Evolutionary conservation across 1,140 invertebrate species (phyloP), one percentile per base, ranked within the genome.

Genomic region (Tenebrio molitor): DNA sequence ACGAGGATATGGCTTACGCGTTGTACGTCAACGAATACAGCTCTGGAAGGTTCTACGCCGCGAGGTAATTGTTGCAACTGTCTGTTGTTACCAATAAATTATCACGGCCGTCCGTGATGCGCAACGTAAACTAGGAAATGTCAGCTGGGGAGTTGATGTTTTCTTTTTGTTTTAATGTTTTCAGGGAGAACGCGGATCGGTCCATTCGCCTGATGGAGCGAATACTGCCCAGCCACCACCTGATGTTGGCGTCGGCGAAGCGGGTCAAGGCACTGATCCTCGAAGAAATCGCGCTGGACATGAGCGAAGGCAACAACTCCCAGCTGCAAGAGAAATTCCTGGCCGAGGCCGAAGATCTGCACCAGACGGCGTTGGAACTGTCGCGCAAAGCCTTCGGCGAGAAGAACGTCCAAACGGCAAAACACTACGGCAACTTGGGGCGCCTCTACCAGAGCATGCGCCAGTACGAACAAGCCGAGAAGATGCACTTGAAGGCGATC

Each of bases 381-480:
- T 90, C 93, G 0, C 88, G 89, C 81, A 87, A 90, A 78, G 90
- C 91, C 0, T 96, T 97, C 82, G 96, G 95, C 2, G 94, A 97
- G 84, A 90, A 91, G 81, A 97, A 97, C 84, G 93, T 97, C 6
- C 95, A 97, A 85, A 97, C 95, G 2, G 95, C 95, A 1, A 97
- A 97, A 81, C 95, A 97, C 83, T 97, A 97, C 84, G 95, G 95
- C 1, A 97, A 98, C 85, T 86, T 98, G 42, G 96, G 95, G 44
- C 83, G 89, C 23, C 86, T 98, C 1, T 97, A 97, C 86, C 95
- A 98, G 84, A 95, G 93, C 75, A 96, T 97, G 94, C 90, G 90
- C 78, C 89, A 90, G 80, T 96, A 90, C 84, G 84, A 91, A 90
- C 90, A 95, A 81, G 94, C 95, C 0, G 95, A 97, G 84, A 85